Conservation (phyloP, 2,113 vertebrate genomes). For the Thalassoma bifasciatum region DNA sequence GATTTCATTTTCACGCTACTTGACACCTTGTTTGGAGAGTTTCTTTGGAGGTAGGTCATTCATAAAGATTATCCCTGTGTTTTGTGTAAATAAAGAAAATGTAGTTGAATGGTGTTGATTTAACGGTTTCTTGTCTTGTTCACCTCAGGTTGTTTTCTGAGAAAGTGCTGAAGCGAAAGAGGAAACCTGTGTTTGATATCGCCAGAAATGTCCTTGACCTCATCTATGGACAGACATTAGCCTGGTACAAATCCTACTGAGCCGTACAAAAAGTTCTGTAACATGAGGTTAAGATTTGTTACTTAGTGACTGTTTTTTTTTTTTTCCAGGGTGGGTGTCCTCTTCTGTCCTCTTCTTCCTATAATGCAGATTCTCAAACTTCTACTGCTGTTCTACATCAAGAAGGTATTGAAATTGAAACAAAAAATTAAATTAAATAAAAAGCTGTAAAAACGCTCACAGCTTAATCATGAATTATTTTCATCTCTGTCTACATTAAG, state of each 20-base stretch:
- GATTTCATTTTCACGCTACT: conserved; percentile 91
- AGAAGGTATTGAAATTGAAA: conserved; percentile 84
- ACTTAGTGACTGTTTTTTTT: not conserved
- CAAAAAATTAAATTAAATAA: not conserved
- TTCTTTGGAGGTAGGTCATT: conserved; percentile 90
- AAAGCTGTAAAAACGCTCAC: too few species aligned
- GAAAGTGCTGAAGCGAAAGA: conserved; percentile 80
- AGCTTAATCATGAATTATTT: too few species aligned
- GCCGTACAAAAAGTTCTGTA: not conserved
- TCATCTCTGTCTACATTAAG: too few species aligned
- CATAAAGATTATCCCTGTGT: too few species aligned
- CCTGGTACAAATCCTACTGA: conserved; percentile 83
- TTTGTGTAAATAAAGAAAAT: not conserved
- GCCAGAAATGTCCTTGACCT: conserved; percentile 92
- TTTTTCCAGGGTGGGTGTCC: conserved; percentile 87
- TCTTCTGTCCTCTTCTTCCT: conserved; percentile 90
- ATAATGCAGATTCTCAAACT: conserved; percentile 89
- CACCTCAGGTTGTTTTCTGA: conserved; percentile 86
- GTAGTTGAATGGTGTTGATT: not conserved
- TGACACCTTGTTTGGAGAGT: conserved; percentile 88
- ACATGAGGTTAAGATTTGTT: not conserved
- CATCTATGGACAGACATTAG: conserved; percentile 93
- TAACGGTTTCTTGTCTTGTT: not conserved
- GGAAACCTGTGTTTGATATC: conserved; percentile 92
- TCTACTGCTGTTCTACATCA: conserved; percentile 90